phyloP scores from a whole-genome alignment of 35 echinoderm and acorn worm species.

The Apostichopus californicus region DNA sequence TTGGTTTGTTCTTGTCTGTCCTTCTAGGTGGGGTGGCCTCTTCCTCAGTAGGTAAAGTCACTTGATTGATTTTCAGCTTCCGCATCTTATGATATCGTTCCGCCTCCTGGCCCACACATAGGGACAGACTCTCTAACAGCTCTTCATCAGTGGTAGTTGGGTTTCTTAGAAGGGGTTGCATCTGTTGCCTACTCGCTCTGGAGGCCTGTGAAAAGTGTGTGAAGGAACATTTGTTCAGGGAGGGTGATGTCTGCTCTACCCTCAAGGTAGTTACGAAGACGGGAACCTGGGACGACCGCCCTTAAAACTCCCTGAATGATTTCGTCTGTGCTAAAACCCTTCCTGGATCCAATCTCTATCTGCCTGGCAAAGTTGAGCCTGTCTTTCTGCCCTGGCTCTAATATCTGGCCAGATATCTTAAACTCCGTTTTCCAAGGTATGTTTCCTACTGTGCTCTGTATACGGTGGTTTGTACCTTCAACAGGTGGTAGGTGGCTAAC shows the following conservation, averaged over 20 bases:
- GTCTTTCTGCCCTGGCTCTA: slow-evolving; percentile 68
- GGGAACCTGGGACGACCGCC: not conserved
- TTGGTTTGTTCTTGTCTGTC: not conserved
- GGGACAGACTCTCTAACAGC: not conserved
- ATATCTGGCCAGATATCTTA: slow-evolving; percentile 59
- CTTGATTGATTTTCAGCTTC: not conserved
- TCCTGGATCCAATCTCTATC: slow-evolving; percentile 17
- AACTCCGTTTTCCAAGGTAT: slow-evolving; percentile 53
- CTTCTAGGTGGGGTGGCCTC: not conserved
- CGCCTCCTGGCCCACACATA: too few species aligned
- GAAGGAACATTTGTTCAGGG: slow-evolving; percentile 55
- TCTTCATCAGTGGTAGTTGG: slow-evolving; percentile 22
- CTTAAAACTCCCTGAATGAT: not conserved
- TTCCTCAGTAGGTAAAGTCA: not conserved
- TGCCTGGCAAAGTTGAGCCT: slow-evolving; percentile 37
- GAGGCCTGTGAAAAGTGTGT: slow-evolving; percentile 45
- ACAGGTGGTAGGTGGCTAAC: not conserved
- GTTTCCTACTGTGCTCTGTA: not conserved
- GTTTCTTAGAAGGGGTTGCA: not conserved
- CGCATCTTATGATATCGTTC: not conserved
- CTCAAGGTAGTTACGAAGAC: not conserved
- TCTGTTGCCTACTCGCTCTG: slow-evolving; percentile 30
- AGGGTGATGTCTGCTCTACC: not conserved
- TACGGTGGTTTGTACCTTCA: not conserved
- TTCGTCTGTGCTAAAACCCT: not conserved